Base-by-base conservation (phyloP, 1,140 invertebrate species). In the Dendrolimus punctatus region DNA sequence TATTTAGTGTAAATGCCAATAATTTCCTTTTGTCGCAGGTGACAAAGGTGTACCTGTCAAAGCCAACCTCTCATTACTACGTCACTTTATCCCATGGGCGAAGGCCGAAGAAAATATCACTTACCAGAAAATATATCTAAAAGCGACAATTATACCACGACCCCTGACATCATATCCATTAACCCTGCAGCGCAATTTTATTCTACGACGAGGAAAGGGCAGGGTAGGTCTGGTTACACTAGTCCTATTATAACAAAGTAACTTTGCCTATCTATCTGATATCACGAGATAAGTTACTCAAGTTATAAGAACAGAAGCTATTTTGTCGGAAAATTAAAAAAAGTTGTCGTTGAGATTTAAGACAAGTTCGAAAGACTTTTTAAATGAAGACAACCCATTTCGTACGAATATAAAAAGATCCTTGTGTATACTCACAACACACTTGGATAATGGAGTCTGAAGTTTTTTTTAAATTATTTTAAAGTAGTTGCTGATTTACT, bases 11-110 rank as follows among this genome's bases (percentile, higher is more conserved):
- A 49, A 44, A 52, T 41, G 48, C 51, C 55, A 62, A 71, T 73
- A 73, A 66, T 67, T 72, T 66, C 53, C 59, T 55, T 60, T 62
- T 65, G 60, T 69, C 64, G 68, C 56, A 58, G 54, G 61, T 64
- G 58, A 67, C 64, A 71, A 74, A 74, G 71, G 69, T 79, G 68
- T 73, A 64, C 54, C 65, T 77, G 72, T 74, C 78, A 76, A 72
- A 77, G 72, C 63, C 71, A 68, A 50, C 45, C 40, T 46, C 57
- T 70, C 60, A 63, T 74, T 74, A 77, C 60, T 62, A 59, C 56
- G 70, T 74, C 64, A 68, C 62, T 68, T 71, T 71, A 72, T 62
- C 60, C 64, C 61, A 51, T 23, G 51, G 9, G 58, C 46, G 59
- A 60, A 61, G 53, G 55, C 51, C 50, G 55, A 43, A 49, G 65